A percentile compares a stretch with the other conserved stretches of the same genome.
phyloP scores from a whole-genome alignment of 2,797 vertebrate genomes.

The Taenioides sp. region DNA sequence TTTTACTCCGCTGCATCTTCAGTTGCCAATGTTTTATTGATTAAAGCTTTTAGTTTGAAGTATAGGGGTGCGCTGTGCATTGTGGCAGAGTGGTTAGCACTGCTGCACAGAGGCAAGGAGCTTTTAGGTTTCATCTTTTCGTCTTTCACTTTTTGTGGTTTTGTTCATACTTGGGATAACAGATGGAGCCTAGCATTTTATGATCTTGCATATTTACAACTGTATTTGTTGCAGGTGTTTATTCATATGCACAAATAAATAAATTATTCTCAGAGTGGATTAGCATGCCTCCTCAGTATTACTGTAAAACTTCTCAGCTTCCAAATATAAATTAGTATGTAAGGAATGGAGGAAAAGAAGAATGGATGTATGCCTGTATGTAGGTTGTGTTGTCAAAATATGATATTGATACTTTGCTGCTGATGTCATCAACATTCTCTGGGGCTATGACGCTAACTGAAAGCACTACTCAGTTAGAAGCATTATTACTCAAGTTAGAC shows the following conservation, averaged over 20 bases:
- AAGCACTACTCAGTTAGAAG: no score
- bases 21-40: slow-evolving; percentile 9
- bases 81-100: slow-evolving; percentile 1
- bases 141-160: background rate
- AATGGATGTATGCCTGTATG: no score
- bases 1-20: slow-evolving; percentile 1
- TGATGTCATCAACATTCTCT: no score
- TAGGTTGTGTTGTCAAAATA: no score
- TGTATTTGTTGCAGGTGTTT: slow-evolving; percentile 4
- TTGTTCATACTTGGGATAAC: background rate
- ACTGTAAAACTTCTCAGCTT: background rate
- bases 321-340: background rate
- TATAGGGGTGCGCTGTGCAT: slow-evolving; percentile 9
- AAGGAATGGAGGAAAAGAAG: background rate
- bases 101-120: background rate
- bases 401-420: no score
- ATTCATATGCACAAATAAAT: background rate
- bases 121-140: background rate
- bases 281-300: background rate
- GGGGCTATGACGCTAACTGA: no score
- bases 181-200: background rate
- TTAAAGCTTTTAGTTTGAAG: slow-evolving; percentile 7
- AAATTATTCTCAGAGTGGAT: background rate
- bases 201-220: background rate
- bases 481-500: no score